Conservation (phyloP, 2,113 vertebrate genomes). For the Mesembrinibis cayennensis region DNA sequence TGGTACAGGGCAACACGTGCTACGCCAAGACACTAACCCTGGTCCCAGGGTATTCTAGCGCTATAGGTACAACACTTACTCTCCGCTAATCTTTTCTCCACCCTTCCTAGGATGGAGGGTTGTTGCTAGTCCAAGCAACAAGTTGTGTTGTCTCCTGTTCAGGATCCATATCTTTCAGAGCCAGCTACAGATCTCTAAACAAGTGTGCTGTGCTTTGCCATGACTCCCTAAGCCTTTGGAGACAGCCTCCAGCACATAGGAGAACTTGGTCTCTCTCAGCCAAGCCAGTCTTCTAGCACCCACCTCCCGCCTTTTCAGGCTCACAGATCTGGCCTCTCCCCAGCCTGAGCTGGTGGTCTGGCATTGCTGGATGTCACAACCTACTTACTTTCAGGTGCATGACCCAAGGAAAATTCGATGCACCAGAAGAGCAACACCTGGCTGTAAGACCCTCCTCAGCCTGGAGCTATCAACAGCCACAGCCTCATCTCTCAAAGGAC, state of each 20-base stretch:
- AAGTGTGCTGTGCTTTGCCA: not conserved
- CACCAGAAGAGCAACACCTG: not conserved
- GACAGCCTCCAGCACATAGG: not conserved
- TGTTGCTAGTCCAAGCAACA: not conserved
- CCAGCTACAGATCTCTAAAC: not conserved
- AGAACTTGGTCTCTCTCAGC: not conserved
- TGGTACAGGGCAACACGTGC: rapidly evolving
- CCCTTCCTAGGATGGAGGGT: not conserved
- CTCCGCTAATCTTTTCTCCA: not conserved
- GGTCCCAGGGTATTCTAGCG: not conserved
- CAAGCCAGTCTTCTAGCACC: not conserved
- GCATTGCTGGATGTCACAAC: not conserved
- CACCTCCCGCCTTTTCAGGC: not conserved
- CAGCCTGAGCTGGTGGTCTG: not conserved
- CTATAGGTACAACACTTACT: not conserved
- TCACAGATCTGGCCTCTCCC: not conserved
- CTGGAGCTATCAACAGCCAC: not conserved
- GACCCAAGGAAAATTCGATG: not conserved
- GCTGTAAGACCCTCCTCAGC: not conserved
- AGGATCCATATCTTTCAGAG: not conserved
- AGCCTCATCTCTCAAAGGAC: not conserved
- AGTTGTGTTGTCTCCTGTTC: not conserved
- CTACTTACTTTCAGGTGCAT: not conserved
- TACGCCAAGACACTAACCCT: not conserved
- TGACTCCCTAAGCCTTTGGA: not conserved